phyloP scores from a whole-genome alignment of 2,888 invertebrate species.

The Crossocerus cetratus region DNA sequence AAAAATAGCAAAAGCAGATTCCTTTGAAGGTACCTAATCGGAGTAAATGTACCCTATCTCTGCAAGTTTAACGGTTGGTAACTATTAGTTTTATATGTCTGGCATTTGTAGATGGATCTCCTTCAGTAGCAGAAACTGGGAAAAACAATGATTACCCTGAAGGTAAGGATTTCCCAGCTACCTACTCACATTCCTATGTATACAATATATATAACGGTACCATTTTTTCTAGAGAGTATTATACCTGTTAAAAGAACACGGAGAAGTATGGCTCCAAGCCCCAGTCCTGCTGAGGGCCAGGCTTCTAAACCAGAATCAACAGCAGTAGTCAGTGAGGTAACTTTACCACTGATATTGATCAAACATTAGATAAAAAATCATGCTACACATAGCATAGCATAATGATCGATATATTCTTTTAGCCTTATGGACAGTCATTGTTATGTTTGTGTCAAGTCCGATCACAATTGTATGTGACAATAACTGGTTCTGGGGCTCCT shows the following conservation, averaged over 20 bases:
- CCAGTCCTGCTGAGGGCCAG: constrained; percentile 75
- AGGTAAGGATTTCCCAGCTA: constrained; percentile 57
- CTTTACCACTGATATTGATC: constrained; percentile 18
- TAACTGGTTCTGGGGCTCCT: constrained; percentile 78
- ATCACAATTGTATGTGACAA: constrained; percentile 79
- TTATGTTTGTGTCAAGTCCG: constrained; percentile 79
- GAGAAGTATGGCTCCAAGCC: constrained; percentile 73
- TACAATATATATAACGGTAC: background rate
- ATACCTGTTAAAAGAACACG: constrained; percentile 71
- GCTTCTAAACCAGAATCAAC: constrained; percentile 77
- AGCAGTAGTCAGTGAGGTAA: constrained; percentile 72
- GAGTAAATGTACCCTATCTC: background rate
- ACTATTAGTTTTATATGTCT: constrained; percentile 8
- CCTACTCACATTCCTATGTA: background rate
- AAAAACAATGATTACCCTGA: constrained; percentile 70
- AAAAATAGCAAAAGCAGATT: constrained; percentile 68
- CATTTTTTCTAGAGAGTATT: constrained; percentile 60
- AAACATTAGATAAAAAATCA: background rate
- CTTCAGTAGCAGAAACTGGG: constrained; percentile 65
- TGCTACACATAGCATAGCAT: background rate
- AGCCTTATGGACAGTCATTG: constrained; percentile 72
- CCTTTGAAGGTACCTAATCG: constrained; percentile 62
- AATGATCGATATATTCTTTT: constrained; percentile 31
- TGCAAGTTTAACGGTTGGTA: constrained; percentile 1
- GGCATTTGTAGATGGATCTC: constrained; percentile 64